phyloP scores from a whole-genome alignment of 2,113 vertebrate genomes.

The Lepisosteus osseus region DNA sequence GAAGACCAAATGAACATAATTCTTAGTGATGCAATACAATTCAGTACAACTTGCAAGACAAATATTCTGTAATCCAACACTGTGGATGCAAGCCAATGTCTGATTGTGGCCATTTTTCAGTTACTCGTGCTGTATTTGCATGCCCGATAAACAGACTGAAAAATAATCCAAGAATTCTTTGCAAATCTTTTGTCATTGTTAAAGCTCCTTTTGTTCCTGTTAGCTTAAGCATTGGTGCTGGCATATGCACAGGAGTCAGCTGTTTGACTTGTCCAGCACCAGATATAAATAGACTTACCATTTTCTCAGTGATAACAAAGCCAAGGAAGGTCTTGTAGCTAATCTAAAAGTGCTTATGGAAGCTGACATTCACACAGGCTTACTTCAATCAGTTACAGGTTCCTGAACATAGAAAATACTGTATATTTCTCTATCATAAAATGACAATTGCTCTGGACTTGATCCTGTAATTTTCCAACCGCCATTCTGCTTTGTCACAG shows the following conservation, averaged over 20 bases:
- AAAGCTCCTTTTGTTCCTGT: constrained; percentile 9
- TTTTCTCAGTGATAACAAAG: constrained; percentile 4
- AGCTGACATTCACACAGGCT: too few species aligned
- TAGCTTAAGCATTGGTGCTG: neutral
- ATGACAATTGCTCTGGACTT: too few species aligned
- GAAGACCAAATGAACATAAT: too few species aligned
- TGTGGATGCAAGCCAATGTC: neutral
- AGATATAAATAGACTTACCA: neutral
- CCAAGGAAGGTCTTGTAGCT: neutral
- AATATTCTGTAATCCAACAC: neutral
- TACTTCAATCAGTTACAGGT: too few species aligned
- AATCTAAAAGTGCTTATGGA: neutral
- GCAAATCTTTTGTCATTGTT: neutral
- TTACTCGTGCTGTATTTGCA: neutral
- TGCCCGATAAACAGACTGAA: neutral
- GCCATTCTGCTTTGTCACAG: too few species aligned
- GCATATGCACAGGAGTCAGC: neutral
- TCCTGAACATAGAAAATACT: too few species aligned
- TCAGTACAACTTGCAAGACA: neutral
- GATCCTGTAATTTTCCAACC: too few species aligned
- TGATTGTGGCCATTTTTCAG: neutral
- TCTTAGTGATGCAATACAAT: too few species aligned
- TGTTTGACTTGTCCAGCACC: neutral
- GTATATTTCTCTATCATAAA: too few species aligned
- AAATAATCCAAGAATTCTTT: neutral